Conservation (phyloP, 2,113 vertebrate genomes). For the Lagenorhynchus albirostris region DNA sequence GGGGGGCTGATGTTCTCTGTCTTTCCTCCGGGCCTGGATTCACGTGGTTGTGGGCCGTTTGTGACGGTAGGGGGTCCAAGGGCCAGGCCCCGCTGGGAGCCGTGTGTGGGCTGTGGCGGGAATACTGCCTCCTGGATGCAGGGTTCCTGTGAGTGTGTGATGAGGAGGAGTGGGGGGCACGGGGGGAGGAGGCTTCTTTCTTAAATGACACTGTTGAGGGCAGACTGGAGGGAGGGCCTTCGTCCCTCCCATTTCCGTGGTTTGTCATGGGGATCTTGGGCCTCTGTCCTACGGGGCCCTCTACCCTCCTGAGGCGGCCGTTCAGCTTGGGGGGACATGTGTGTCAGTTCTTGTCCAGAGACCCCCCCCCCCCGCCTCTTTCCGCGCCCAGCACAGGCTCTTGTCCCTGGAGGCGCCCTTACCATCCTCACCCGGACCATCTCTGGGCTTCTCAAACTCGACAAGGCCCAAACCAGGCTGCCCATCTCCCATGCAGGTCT, state of each 20-base stretch:
- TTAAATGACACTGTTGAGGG: background rate
- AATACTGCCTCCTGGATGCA: background rate
- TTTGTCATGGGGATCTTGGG: background rate
- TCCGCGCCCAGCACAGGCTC: too few species aligned
- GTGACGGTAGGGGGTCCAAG: background rate
- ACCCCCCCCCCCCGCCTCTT: fast-evolving
- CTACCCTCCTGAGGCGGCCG: background rate
- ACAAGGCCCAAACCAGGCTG: background rate
- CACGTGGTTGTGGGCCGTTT: background rate
- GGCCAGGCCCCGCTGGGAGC: background rate
- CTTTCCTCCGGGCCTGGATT: background rate
- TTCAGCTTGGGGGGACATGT: background rate
- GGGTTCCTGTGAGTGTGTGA: constrained; percentile 30
- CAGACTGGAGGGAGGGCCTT: background rate
- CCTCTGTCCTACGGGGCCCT: too few species aligned
- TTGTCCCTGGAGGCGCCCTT: background rate
- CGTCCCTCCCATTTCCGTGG: fast-evolving
- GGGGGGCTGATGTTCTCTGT: background rate
- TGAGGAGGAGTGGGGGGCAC: background rate
- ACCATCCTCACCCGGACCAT: background rate
- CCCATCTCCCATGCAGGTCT: too few species aligned
- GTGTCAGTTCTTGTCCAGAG: background rate
- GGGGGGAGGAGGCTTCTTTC: background rate
- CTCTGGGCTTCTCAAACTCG: background rate
- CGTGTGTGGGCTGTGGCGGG: fast-evolving